Conservation (phyloP, 2,888 invertebrate genomes). For the Apodemia mormo region DNA sequence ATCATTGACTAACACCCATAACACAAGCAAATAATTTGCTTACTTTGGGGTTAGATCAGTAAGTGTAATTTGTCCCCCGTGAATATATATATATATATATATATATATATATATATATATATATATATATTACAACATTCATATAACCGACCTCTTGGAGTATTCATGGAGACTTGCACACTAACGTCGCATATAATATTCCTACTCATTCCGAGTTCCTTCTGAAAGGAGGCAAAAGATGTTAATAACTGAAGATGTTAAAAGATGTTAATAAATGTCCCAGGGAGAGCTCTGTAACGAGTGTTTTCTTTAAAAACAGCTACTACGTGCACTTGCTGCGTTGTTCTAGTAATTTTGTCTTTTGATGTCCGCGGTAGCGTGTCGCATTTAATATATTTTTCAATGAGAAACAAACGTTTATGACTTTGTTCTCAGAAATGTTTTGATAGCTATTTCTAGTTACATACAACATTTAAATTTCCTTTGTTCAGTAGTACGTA, state of each 20-base stretch:
- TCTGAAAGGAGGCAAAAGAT: neutral
- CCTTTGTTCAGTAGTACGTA: no score
- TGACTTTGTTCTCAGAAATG: neutral
- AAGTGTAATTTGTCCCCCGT: no score
- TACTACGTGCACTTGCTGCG: neutral
- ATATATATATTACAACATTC: no score
- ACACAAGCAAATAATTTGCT: no score
- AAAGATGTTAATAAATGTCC: conserved; percentile 12
- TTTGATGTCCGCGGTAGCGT: conserved; percentile 15
- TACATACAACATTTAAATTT: neutral
- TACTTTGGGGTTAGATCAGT: no score
- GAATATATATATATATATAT: no score
- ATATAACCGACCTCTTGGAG: neutral
- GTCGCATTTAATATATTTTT: conserved; percentile 12
- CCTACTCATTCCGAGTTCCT: neutral
- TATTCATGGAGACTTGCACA: neutral
- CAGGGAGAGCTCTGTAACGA: neutral
- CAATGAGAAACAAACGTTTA: conserved; percentile 8
- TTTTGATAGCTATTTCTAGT: neutral
- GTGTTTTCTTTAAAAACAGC: conserved; percentile 4
- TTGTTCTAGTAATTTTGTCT: conserved; percentile 15
- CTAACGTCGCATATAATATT: neutral
- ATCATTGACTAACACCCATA: no score
- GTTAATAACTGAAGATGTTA: no score
- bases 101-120: no score